Percentiles rank a stretch among this genome's conserved stretches.
These are phyloP conservation scores for Diplolepis rosae DNA, from an alignment of 2,888 invertebrate species.

Conservation along the genomic window DNA sequence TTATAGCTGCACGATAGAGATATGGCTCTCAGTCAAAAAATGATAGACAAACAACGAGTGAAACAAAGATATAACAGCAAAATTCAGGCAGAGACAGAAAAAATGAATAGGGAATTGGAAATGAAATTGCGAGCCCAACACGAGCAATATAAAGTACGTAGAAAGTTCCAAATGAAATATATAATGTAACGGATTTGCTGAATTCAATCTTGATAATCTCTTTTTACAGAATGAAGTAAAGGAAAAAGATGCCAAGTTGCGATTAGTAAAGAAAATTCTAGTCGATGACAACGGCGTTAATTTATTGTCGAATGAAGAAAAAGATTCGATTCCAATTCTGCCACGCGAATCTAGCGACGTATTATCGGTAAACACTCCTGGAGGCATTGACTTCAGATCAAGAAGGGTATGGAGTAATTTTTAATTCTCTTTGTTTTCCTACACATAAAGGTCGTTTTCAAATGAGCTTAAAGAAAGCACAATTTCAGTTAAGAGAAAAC, in stretches of 20 bases:
- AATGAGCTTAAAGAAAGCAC: no score
- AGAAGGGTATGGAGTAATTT: slow-evolving; percentile 50
- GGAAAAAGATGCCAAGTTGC: slow-evolving; percentile 78
- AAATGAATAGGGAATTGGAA: slow-evolving; percentile 82
- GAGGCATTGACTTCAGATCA: slow-evolving; percentile 56
- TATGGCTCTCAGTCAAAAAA: slow-evolving; percentile 74
- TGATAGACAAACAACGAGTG: slow-evolving; percentile 75
- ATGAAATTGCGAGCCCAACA: slow-evolving; percentile 77
- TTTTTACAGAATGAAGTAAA: slow-evolving; percentile 75
- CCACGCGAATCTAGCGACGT: slow-evolving; percentile 38
- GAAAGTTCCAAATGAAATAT: neutral
- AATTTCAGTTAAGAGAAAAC: no score
- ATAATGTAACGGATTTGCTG: no score
- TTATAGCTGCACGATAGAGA: slow-evolving; percentile 74
- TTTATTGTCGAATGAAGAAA: slow-evolving; percentile 34
- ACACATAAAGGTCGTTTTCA: no score
- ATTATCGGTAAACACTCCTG: slow-evolving; percentile 49
- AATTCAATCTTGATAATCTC: neutral
- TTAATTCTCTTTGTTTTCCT: neutral
- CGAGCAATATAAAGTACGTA: slow-evolving; percentile 75
- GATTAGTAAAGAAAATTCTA: slow-evolving; percentile 78
- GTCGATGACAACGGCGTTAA: slow-evolving; percentile 72
- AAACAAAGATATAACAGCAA: slow-evolving; percentile 73
- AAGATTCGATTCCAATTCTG: slow-evolving; percentile 47
- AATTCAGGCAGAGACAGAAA: slow-evolving; percentile 84